Evolutionary conservation across 2,797 vertebrate species (phyloP).

Genomic region (Phataginus tricuspis): DNA sequence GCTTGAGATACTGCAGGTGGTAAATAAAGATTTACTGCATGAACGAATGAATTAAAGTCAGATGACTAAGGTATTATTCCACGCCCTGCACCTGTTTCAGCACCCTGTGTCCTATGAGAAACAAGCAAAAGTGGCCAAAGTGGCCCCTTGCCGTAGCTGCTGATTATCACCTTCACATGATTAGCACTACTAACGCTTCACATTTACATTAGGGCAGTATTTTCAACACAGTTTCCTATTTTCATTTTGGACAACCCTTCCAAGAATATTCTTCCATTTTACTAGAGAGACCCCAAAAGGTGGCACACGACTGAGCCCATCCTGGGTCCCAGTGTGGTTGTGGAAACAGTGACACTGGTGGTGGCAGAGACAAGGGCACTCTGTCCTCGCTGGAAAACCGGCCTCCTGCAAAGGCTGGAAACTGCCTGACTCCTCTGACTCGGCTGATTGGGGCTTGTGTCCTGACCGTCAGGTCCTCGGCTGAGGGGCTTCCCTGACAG

Average conservation of each 20-base stretch:
- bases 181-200: not conserved
- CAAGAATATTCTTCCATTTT: not conserved
- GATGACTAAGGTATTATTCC: not conserved
- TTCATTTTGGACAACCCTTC: constrained; percentile 52
- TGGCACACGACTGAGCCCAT: not conserved
- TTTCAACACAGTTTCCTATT: not conserved
- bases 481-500: not conserved
- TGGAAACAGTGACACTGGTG: not conserved
- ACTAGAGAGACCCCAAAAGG: not conserved
- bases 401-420: not conserved
- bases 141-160: not conserved
- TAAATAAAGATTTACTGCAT: not conserved
- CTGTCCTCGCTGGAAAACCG: not conserved
- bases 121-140: not conserved
- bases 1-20: not conserved
- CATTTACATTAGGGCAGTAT: not conserved
- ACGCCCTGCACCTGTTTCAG: not conserved
- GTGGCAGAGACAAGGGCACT: not conserved
- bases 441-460: not conserved
- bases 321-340: not conserved
- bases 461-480: not conserved
- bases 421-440: not conserved
- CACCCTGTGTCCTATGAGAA: not conserved
- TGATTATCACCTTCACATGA: not conserved
- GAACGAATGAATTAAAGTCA: not conserved